A percentile compares a stretch with the other conserved stretches of the same genome.
Evolutionary conservation across 2,797 vertebrate genomes (phyloP).

Genomic region (Eurystomus glaucurus): DNA sequence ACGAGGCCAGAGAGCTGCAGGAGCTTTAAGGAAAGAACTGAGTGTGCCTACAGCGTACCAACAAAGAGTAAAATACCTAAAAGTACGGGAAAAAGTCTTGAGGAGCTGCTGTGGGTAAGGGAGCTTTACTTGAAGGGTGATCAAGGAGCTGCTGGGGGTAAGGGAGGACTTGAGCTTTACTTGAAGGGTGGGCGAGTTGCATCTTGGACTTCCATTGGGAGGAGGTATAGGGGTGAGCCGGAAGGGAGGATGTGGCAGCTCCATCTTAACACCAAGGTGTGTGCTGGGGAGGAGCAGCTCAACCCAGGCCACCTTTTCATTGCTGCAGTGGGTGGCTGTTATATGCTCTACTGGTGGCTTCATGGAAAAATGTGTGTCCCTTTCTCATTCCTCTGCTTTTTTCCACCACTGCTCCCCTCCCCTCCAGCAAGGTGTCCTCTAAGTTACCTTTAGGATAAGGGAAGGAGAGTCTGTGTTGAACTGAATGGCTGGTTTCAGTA

Average conservation of each 20-base stretch:
- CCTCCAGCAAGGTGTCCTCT: neutral
- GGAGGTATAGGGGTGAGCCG: neutral
- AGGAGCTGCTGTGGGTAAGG: neutral
- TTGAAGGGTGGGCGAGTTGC: neutral
- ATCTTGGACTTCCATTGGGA: neutral
- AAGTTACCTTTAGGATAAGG: neutral
- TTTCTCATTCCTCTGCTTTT: neutral
- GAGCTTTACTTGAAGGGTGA: neutral
- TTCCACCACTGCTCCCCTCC: neutral
- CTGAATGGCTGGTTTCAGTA: neutral
- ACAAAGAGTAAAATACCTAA: neutral
- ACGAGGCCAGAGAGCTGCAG: neutral
- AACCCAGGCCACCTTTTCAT: neutral
- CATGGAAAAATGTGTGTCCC: rapidly evolving
- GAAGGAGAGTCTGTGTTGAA: neutral
- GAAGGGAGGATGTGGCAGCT: neutral
- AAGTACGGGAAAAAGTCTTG: neutral
- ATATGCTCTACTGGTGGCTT: rapidly evolving
- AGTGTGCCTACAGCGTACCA: neutral
- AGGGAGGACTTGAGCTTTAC: neutral
- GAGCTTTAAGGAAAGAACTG: neutral
- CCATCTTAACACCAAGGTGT: rapidly evolving
- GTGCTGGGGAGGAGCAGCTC: neutral
- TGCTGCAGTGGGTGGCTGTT: neutral
- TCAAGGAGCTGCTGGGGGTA: neutral